A percentile compares a stretch with the other conserved stretches of the same genome.
These are phyloP conservation scores for Ornithoptera alexandrae DNA, from an alignment of 2,888 invertebrate species.

Conservation along the genomic window DNA sequence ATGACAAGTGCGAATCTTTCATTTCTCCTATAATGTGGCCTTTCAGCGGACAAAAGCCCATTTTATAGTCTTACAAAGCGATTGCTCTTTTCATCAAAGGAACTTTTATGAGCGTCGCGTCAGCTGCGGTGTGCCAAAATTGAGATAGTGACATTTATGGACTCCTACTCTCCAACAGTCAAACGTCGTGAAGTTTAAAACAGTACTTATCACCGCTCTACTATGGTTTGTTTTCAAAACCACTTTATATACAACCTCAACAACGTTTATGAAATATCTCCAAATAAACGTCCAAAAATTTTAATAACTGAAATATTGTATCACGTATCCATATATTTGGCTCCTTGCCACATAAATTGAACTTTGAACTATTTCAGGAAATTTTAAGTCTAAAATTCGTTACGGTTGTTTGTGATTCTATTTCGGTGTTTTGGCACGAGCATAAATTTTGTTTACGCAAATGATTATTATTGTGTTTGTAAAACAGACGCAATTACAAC, in stretches of 20 bases:
- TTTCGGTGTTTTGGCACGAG: conserved; percentile 64
- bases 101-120: conserved; percentile 71
- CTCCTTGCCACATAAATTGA: conserved; percentile 65
- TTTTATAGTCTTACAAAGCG: conserved; percentile 75
- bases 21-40: conserved; percentile 72
- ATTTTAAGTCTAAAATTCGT: conserved; percentile 58
- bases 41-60: conserved; percentile 67
- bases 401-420: conserved; percentile 64
- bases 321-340: conserved; percentile 47
- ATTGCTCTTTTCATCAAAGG: conserved; percentile 74
- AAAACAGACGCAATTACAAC: not conserved
- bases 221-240: not conserved
- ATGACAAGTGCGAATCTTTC: conserved; percentile 73
- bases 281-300: not conserved
- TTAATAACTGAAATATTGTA: not conserved
- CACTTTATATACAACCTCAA: not conserved
- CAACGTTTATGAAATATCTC: not conserved
- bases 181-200: conserved; percentile 30
- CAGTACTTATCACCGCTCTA: not conserved
- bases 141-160: conserved; percentile 60
- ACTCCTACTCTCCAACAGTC: conserved; percentile 41
- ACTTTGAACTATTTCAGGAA: conserved; percentile 75
- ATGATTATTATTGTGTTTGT: conserved; percentile 24
- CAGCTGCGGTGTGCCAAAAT: conserved; percentile 70
- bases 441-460: conserved; percentile 32